Evolutionary conservation across 2,888 invertebrate species (phyloP).

Genomic region (Euproctis similis): DNA sequence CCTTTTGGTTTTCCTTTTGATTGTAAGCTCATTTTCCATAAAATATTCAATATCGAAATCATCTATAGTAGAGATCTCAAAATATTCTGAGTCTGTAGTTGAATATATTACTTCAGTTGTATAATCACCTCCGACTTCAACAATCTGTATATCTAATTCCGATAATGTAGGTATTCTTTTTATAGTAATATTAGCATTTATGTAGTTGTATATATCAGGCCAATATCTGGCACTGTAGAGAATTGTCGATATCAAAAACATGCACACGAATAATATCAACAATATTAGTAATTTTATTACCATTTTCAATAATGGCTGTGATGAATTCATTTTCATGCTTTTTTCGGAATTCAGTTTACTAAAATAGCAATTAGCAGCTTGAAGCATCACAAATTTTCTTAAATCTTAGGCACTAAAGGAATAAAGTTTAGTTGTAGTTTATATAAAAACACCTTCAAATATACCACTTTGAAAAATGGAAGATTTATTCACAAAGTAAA

Average conservation of each 20-base stretch:
- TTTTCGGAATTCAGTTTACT: no score
- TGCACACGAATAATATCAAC: conserved; percentile 45
- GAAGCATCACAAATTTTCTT: no score
- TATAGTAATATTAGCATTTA: conserved; percentile 60
- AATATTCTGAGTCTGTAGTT: conserved; percentile 35
- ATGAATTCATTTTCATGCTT: conserved; percentile 44
- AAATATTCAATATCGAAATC: conserved; percentile 34
- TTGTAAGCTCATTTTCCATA: conserved; percentile 32
- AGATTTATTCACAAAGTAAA: not conserved
- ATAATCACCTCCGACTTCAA: conserved; percentile 30
- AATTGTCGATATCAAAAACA: conserved; percentile 47
- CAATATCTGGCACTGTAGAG: conserved; percentile 56
- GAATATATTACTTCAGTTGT: conserved; percentile 34
- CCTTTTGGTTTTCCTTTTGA: conserved; percentile 23
- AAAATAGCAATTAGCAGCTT: no score
- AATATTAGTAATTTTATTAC: conserved; percentile 43
- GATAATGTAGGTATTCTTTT: conserved; percentile 55
- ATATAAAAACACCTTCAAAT: no score
- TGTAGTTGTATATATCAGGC: conserved; percentile 59
- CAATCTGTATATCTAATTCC: conserved; percentile 41
- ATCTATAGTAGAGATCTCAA: conserved; percentile 27
- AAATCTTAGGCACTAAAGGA: no score
- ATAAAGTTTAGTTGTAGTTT: no score
- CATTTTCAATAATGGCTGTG: conserved; percentile 38
- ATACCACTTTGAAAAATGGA: no score